Conservation (phyloP, 2,888 invertebrate species). For the Melangyna quadrimaculata region DNA sequence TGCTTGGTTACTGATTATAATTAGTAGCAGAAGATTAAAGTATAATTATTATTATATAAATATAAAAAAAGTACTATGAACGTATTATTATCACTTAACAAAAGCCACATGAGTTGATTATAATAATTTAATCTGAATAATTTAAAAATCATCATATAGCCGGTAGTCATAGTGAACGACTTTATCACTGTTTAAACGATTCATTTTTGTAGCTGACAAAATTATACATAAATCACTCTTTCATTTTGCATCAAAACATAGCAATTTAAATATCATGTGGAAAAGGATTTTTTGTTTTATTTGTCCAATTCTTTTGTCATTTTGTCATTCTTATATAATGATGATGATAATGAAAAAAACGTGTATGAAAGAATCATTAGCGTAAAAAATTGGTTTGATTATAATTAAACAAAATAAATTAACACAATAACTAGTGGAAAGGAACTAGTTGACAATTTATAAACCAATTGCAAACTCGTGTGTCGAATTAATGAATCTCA, state of each 20-base stretch:
- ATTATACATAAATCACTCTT: not conserved
- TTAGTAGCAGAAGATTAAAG: not conserved
- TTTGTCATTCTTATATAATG: not conserved
- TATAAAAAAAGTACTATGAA: not conserved
- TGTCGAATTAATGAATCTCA: not conserved
- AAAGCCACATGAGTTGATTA: not conserved
- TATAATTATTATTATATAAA: not conserved
- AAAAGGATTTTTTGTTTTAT: not conserved
- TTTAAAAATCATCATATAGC: not conserved
- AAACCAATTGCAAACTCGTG: not conserved
- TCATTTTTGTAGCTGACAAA: not conserved
- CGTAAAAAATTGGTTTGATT: not conserved
- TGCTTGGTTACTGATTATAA: not conserved
- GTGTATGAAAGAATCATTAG: not conserved
- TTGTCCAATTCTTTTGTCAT: not conserved
- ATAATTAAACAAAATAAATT: not conserved
- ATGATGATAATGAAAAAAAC: not conserved
- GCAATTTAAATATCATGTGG: not conserved
- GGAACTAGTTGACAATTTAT: not conserved
- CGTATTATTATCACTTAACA: not conserved
- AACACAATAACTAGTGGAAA: not conserved
- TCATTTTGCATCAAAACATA: not conserved
- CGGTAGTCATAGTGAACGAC: not conserved
- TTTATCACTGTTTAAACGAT: not conserved
- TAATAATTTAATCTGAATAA: not conserved